These are phyloP conservation scores for Platysternon megacephalum DNA, from an alignment of 2,113 vertebrate species.

Conservation along the genomic window DNA sequence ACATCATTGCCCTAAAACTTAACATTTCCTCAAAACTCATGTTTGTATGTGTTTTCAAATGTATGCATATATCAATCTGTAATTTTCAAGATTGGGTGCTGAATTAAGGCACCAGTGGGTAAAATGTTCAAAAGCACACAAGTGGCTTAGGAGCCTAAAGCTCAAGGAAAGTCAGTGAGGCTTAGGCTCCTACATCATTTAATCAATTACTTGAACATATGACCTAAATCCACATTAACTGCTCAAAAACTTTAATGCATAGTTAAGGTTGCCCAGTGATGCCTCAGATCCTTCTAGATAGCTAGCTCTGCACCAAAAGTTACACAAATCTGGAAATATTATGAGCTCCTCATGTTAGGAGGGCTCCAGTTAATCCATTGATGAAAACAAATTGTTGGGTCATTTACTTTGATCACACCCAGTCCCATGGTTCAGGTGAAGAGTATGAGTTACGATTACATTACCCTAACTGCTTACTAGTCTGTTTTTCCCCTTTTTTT, in stretches of 20 bases:
- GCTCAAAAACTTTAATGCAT: neutral
- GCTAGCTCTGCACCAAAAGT: neutral
- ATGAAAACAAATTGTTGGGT: no score
- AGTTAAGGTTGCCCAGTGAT: neutral
- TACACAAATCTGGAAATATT: neutral
- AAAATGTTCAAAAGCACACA: neutral
- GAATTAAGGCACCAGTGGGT: neutral
- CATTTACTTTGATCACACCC: neutral
- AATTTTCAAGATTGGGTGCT: neutral
- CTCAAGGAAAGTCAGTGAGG: neutral
- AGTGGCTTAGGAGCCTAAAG: neutral
- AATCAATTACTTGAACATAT: neutral
- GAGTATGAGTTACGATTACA: neutral
- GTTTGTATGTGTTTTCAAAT: neutral
- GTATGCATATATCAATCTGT: neutral
- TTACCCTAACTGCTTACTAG: neutral
- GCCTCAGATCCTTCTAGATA: neutral
- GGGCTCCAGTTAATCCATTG: neutral
- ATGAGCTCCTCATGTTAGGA: neutral
- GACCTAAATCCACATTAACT: neutral
- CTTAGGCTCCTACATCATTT: neutral
- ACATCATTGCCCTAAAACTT: neutral
- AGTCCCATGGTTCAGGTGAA: neutral
- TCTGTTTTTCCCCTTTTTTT: neutral
- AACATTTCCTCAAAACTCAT: neutral